Evolutionary conservation across 2,113 vertebrate species (phyloP).

Genomic region (Oreochromis spilurus): DNA sequence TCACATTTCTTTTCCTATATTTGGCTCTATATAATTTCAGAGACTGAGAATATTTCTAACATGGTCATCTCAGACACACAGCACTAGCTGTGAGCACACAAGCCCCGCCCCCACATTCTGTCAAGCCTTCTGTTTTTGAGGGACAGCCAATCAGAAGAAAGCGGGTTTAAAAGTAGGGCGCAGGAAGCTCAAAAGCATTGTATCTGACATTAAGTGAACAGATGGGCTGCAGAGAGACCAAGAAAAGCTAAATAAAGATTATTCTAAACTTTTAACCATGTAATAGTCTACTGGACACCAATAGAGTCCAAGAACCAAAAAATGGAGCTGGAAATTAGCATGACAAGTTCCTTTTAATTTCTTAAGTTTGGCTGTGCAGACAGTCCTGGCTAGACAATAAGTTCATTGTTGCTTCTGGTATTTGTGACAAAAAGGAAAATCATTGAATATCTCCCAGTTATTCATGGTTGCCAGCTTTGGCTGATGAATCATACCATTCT

Average conservation of each 20-base stretch:
- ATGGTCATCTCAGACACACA: neutral
- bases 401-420: neutral
- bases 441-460: neutral
- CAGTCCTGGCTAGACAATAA: neutral
- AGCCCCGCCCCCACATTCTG: neutral
- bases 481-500: constrained; percentile 74
- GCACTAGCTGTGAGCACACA: neutral
- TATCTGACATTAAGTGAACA: neutral
- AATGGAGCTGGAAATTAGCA: neutral
- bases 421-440: neutral
- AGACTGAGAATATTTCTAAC: neutral
- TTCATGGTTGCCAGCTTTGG: neutral
- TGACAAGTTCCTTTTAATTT: neutral
- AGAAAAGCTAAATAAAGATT: neutral
- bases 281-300: neutral
- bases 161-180: rapidly evolving
- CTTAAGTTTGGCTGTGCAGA: neutral
- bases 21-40: neutral
- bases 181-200: neutral
- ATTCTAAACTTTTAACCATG: neutral
- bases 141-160: neutral
- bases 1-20: neutral
- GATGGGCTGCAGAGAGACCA: neutral
- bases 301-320: neutral
- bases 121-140: neutral